phyloP scores from a whole-genome alignment of 2,113 vertebrate species.

The Neofelis nebulosa region DNA sequence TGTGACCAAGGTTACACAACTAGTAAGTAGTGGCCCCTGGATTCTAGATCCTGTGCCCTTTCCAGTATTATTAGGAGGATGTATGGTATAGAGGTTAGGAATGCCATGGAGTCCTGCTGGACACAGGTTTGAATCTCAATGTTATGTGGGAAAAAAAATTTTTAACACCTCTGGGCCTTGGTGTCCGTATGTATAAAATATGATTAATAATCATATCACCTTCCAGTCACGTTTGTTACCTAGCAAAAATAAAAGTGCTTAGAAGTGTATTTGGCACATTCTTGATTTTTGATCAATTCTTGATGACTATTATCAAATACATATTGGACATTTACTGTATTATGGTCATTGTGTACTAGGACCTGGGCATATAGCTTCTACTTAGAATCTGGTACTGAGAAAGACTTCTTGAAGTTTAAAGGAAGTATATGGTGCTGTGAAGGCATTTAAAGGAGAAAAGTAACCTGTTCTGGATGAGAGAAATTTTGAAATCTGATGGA shows the following conservation, averaged over 20 bases:
- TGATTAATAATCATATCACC: background rate
- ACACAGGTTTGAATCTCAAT: background rate
- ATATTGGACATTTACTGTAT: background rate
- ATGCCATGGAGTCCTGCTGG: background rate
- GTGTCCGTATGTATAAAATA: background rate
- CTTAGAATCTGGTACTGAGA: background rate
- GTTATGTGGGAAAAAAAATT: background rate
- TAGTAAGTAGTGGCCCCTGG: background rate
- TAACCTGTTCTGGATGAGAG: background rate
- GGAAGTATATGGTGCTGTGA: background rate
- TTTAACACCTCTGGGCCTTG: background rate
- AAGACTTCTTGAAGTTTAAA: background rate
- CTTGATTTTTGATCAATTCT: background rate
- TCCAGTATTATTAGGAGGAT: background rate
- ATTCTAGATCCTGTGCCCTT: background rate
- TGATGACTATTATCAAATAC: background rate
- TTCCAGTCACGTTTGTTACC: background rate
- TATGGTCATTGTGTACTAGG: background rate
- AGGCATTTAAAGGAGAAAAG: background rate
- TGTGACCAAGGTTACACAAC: background rate
- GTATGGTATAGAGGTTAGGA: background rate
- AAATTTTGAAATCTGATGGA: constrained; percentile 10
- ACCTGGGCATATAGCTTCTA: background rate
- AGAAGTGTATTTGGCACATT: background rate
- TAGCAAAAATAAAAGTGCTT: background rate